Base-by-base conservation (phyloP, 2,797 vertebrate genomes). In the Heterohyrax brucei region DNA sequence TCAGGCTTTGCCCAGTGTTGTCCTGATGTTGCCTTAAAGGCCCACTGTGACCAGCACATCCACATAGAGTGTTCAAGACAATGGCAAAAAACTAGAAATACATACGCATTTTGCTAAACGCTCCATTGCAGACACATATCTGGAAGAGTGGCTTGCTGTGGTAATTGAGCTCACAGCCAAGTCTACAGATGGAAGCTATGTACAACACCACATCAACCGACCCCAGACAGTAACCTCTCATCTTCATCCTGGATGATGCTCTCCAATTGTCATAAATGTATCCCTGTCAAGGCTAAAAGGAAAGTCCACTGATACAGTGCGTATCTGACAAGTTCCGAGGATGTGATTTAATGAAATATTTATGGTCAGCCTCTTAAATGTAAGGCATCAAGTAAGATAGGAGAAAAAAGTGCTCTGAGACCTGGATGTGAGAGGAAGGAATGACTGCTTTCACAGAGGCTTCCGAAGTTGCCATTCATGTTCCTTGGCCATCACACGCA, bases 1-100 rank as follows among this genome's bases (percentile, higher is more conserved):
- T 97, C 97, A 97, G 33, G 98, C 97, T 96, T 78, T 61, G 96
- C 91, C 97, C 92, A 91, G 96, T 96, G 97, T 97, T n/a, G 26
- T 95, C 98, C 98, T 95, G 98, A 98, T 98, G 98, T 94, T 97
- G 97, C 96, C 97, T 75, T 96, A 97, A 95, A 89, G 96, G 86
- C 96, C 85, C 16, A 95, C 87, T 87, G 10, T 56, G 48, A 64
- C 97, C 33, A 89, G 89, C 95, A 97, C 89, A 89, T 81, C 90
- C 30, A 95, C 97, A 53, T 48, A 93, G 62, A 79, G 95, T 62
- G 94, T 66, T 72, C 21, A 3, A 80, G 83, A 97, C 96, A 91
- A 97, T 85, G 70, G 93, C 53, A 24, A 77, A 92, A 75, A 89
- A 75, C 96, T 24, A 53, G 70, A 50, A 85, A 92, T 93, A 91